Percentiles rank a stretch among this genome's conserved stretches.
phyloP scores from a whole-genome alignment of 2,797 vertebrate genomes.

The Prunella strophiata region DNA sequence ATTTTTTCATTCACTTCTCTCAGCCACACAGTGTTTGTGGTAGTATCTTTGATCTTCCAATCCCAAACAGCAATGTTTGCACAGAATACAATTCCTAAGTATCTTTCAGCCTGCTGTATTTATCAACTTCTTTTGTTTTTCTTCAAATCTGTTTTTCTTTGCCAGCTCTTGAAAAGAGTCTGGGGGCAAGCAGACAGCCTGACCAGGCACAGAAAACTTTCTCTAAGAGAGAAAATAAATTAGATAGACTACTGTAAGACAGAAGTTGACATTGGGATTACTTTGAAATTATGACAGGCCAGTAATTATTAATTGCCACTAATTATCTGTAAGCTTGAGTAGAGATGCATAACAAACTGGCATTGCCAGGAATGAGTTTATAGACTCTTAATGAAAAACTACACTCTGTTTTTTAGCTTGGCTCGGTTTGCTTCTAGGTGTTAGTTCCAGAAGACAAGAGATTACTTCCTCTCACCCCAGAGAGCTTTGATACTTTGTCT shows the following conservation, averaged over 20 bases:
- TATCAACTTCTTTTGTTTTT: neutral
- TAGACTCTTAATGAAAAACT: neutral
- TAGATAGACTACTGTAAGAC: neutral
- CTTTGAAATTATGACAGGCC: neutral
- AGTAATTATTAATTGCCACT: neutral
- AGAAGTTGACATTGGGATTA: neutral
- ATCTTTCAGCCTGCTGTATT: neutral
- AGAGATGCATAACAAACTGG: neutral
- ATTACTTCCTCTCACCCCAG: too few species aligned
- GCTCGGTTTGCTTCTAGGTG: neutral
- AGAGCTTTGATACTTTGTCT: neutral
- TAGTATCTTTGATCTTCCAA: neutral
- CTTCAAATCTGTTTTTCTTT: neutral
- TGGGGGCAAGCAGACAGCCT: neutral
- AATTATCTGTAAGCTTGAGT: neutral
- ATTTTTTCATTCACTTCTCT: neutral
- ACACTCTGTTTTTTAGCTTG: neutral
- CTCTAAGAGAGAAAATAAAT: neutral
- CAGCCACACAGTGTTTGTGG: fast-evolving
- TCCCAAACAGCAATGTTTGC: neutral
- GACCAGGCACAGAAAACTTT: neutral
- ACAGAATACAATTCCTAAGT: neutral
- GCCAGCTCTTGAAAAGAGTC: neutral
- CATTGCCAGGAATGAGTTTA: neutral
- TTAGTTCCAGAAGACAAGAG: neutral